A percentile compares a stretch with the other conserved stretches of the same genome.
Evolutionary conservation across 2,888 invertebrate genomes (phyloP).

Genomic region (Apotomis turbidana): DNA sequence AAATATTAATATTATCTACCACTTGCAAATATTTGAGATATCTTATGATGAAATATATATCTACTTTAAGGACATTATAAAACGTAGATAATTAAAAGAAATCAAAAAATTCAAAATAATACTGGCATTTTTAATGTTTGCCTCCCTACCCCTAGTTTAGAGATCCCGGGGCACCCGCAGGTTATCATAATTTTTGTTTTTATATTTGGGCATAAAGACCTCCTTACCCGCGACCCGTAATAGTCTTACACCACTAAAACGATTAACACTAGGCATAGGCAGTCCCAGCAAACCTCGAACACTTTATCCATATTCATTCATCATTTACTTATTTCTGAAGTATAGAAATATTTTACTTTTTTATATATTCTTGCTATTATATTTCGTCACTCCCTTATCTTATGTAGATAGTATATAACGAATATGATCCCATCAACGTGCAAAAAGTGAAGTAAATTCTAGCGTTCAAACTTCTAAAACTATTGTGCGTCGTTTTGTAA

Average conservation of each 20-base stretch:
- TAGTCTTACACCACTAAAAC: conserved; percentile 72
- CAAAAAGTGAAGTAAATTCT: neutral
- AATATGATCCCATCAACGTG: neutral
- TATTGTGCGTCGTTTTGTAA: no score
- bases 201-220: conserved; percentile 62
- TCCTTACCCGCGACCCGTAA: conserved; percentile 49
- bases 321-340: neutral
- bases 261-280: conserved; percentile 43
- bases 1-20: conserved; percentile 80
- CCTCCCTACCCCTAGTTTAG: conserved; percentile 60
- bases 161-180: conserved; percentile 41
- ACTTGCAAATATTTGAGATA: conserved; percentile 84
- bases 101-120: conserved; percentile 83
- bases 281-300: conserved; percentile 50
- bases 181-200: conserved; percentile 81
- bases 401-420: neutral
- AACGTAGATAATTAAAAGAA: conserved; percentile 85
- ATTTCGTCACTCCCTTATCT: neutral
- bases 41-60: conserved; percentile 85
- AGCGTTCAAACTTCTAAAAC: no score
- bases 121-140: conserved; percentile 81
- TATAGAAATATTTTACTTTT: neutral
- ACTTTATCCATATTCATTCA: conserved; percentile 48
- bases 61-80: conserved; percentile 85
- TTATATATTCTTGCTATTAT: neutral